Evolutionary conservation across 1,140 invertebrate species (phyloP), one percentile per base, ranked within the genome.

Genomic region (Heliconius hermathena): DNA sequence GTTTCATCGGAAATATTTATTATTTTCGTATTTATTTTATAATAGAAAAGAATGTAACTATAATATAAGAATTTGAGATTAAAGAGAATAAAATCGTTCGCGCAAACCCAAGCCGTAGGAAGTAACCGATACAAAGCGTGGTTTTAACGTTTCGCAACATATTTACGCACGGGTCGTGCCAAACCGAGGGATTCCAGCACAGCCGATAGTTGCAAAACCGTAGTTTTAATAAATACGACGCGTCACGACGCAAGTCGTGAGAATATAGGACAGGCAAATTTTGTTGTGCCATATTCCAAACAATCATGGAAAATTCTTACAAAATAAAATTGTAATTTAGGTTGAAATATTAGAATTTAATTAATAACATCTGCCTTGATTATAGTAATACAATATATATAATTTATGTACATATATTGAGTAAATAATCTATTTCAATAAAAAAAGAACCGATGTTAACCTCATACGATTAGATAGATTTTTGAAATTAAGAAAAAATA

Each of bases 131-230:
- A 88, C 89, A 84, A 86, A 84, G 81, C 81, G 77, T 84, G 83
- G 78, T 84, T 81, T 74, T 71, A 81, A 71, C 75, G 77, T 91
- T 91, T 93, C 90, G 89, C 87, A 91, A 91, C 78, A 60, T 88
- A 87, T 90, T 90, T 89, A 90, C 89, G 83, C 87, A 79, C 80
- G 76, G 85, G 82, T 79, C 78, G 84, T 89, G 89, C 88, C 87
- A 90, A 90, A 85, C 84, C 81, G 81, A 83, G 82, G 78, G 84
- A 86, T 90, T 90, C 89, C 89, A 88, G 86, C 74, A 66, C 57
- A 78, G 82, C 29, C 71, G 71, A 72, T 72, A 41, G 66, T 76
- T 76, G 66, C 75, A 76, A 76, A 76, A 76, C 75, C 46, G 60
- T 71, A 66, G 22, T 66, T 66, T 66, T 66, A 66, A 66, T 66